Percentiles rank a stretch among this genome's conserved stretches.
Evolutionary conservation across 2,888 invertebrate species (phyloP).

Genomic region (Coremacera marginata): DNA sequence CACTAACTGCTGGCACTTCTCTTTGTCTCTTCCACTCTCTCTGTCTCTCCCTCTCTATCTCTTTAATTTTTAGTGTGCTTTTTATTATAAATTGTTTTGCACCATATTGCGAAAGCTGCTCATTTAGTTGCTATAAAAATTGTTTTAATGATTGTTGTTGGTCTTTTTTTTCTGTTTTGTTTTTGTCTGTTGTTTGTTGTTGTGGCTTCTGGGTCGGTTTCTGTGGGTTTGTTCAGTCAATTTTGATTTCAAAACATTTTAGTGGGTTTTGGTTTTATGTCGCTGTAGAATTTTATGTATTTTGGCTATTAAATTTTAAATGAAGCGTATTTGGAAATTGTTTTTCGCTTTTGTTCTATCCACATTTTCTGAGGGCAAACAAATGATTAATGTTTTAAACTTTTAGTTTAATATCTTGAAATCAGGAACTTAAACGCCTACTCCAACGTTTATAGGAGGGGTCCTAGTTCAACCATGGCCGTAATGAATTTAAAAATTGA

Average conservation of each 20-base stretch:
- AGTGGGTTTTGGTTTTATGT: not conserved
- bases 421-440: no score
- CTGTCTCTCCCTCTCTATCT: not conserved
- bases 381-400: no score
- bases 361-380: no score
- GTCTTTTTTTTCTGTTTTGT: not conserved
- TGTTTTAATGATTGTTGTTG: not conserved
- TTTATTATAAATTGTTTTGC: not conserved
- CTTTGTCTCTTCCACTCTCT: not conserved
- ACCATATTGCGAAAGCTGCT: not conserved
- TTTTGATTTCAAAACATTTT: not conserved
- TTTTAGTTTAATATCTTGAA: no score
- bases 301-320: no score
- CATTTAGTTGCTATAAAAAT: slow-evolving; percentile 6
- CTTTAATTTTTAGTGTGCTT: not conserved
- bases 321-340: no score
- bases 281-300: not conserved
- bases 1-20: not conserved
- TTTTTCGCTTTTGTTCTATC: no score
- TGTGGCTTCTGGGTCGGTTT: not conserved
- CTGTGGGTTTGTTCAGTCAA: not conserved
- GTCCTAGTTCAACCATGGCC: no score
- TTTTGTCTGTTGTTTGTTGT: not conserved
- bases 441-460: no score
- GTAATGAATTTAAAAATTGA: no score